Conservation (phyloP, 2,113 vertebrate species). For the Hylia prasina region DNA sequence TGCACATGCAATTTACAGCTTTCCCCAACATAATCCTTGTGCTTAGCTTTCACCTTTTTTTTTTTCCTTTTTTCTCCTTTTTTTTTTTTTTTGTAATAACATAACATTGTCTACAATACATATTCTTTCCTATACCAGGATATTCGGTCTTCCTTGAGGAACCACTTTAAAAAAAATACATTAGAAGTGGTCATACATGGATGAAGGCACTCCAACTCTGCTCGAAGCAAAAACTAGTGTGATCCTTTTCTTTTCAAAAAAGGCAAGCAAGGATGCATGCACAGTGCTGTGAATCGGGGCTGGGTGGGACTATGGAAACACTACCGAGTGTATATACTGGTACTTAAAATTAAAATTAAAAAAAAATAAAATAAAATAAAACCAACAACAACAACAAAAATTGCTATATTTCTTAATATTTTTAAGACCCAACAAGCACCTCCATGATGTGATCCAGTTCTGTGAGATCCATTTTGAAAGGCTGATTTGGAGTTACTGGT, state of each 20-base stretch:
- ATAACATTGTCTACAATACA: slow-evolving; percentile 64
- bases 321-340: slow-evolving; percentile 62
- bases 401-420: slow-evolving; percentile 34
- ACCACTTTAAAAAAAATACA: slow-evolving; percentile 70
- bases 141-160: slow-evolving; percentile 72
- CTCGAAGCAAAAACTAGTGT: slow-evolving; percentile 88
- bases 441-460: slow-evolving; percentile 99
- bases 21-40: slow-evolving; percentile 80
- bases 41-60: slow-evolving; percentile 73
- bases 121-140: slow-evolving; percentile 65
- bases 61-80: background rate
- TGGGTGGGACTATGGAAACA: slow-evolving; percentile 32
- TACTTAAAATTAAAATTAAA: background rate
- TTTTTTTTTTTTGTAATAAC: slow-evolving; percentile 46
- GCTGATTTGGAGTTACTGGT: slow-evolving; percentile 91
- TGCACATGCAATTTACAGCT: slow-evolving; percentile 84
- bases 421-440: slow-evolving; percentile 95
- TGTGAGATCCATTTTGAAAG: slow-evolving; percentile 98
- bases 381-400: background rate
- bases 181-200: slow-evolving; percentile 88
- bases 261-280: slow-evolving; percentile 93
- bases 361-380: background rate
- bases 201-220: slow-evolving; percentile 97
- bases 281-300: slow-evolving; percentile 84
- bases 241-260: slow-evolving; percentile 82